A percentile compares a stretch with the other conserved stretches of the same genome.
Conservation (phyloP, 1,140 invertebrate species). For the Drosophila ironensis region DNA sequence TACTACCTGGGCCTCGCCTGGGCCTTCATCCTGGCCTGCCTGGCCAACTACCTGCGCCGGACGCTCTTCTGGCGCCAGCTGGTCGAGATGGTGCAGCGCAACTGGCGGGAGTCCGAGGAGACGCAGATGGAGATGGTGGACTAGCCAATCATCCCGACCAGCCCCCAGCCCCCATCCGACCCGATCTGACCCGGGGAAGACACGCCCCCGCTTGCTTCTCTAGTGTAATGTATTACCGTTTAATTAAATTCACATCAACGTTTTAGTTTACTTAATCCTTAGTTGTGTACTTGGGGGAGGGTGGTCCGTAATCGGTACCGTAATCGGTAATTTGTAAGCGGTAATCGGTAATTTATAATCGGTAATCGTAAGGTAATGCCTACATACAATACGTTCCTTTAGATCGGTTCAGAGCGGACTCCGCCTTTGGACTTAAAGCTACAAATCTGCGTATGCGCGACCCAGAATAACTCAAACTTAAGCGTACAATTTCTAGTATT, state of each 20-base stretch:
- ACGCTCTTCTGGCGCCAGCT: conserved; percentile 91
- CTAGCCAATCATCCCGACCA: conserved; percentile 24
- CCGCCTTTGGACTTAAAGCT: too few species aligned
- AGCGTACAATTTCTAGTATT: too few species aligned
- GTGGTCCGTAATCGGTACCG: too few species aligned
- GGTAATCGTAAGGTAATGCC: too few species aligned
- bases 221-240: conserved; percentile 65
- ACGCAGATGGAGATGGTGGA: conserved; percentile 87
- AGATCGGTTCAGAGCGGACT: too few species aligned
- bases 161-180: too few species aligned
- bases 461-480: too few species aligned
- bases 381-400: too few species aligned
- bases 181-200: background rate
- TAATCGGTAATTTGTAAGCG: too few species aligned
- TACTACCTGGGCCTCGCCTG: conserved; percentile 92
- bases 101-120: conserved; percentile 94
- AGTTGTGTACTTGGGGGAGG: conserved; percentile 25
- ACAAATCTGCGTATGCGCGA: too few species aligned
- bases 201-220: conserved; percentile 26
- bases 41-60: conserved; percentile 89
- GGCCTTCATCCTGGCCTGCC: conserved; percentile 91
- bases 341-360: too few species aligned
- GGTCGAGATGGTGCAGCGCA: conserved; percentile 92
- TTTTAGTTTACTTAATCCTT: conserved; percentile 72
- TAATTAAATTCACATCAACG: conserved; percentile 78